These are phyloP conservation scores for Aix galericulata DNA, from an alignment of 2,113 vertebrate genomes.

Conservation along the genomic window DNA sequence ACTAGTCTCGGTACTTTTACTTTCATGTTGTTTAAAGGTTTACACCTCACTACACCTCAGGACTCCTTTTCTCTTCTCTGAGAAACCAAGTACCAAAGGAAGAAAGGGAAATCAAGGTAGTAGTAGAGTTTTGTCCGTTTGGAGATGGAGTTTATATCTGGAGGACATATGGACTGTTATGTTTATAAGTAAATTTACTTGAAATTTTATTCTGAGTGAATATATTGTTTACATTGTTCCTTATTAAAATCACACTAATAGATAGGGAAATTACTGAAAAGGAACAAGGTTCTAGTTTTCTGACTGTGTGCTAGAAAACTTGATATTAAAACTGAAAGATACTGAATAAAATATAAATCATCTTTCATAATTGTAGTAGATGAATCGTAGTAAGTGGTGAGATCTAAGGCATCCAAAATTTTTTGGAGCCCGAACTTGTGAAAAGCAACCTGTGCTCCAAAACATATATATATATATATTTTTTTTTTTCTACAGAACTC, in stretches of 20 bases:
- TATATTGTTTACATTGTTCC: background rate
- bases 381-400: background rate
- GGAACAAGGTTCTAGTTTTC: background rate
- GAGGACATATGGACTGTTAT: background rate
- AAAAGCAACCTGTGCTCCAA: background rate
- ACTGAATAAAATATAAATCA: background rate
- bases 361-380: background rate
- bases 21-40: background rate
- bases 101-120: background rate
- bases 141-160: background rate
- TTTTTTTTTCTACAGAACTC: background rate
- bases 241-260: background rate
- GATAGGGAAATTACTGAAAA: background rate
- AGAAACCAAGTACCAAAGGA: background rate
- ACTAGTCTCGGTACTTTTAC: background rate
- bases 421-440: background rate
- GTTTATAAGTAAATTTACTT: background rate
- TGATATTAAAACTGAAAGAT: background rate
- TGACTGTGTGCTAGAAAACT: background rate
- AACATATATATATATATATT: background rate
- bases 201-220: background rate
- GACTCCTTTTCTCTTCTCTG: background rate
- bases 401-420: background rate
- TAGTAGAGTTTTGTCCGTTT: no score
- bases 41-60: rapidly evolving